Evolutionary conservation across 2,113 vertebrate genomes (phyloP).

Genomic region (Clarias macrocephalus): DNA sequence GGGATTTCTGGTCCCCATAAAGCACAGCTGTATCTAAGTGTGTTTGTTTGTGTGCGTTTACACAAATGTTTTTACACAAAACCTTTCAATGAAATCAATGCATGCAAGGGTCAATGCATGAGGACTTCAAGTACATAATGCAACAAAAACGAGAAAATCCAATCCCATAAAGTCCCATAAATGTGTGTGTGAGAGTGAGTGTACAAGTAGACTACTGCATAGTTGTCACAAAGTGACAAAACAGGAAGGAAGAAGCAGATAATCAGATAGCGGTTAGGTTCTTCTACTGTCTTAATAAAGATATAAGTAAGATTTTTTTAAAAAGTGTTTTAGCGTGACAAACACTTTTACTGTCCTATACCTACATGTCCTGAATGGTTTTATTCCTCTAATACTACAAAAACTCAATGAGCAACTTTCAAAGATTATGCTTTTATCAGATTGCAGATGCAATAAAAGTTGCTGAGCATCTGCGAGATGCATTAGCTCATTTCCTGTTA

Average conservation of each 20-base stretch:
- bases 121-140: no score
- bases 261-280: neutral
- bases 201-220: neutral
- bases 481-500: neutral
- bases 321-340: no score
- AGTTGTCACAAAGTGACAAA: neutral
- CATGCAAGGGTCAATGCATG: no score
- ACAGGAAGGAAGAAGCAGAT: neutral
- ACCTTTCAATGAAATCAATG: no score
- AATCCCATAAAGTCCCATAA: no score
- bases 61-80: no score
- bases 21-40: no score
- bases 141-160: no score
- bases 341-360: neutral
- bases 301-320: no score
- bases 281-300: neutral
- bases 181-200: neutral
- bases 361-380: neutral
- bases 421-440: neutral
- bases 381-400: neutral
- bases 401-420: neutral
- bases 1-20: no score
- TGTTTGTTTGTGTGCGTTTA: no score
- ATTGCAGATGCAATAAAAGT: neutral
- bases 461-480: neutral